Conservation (phyloP, 1,140 invertebrate species). For the Euura lappo region DNA sequence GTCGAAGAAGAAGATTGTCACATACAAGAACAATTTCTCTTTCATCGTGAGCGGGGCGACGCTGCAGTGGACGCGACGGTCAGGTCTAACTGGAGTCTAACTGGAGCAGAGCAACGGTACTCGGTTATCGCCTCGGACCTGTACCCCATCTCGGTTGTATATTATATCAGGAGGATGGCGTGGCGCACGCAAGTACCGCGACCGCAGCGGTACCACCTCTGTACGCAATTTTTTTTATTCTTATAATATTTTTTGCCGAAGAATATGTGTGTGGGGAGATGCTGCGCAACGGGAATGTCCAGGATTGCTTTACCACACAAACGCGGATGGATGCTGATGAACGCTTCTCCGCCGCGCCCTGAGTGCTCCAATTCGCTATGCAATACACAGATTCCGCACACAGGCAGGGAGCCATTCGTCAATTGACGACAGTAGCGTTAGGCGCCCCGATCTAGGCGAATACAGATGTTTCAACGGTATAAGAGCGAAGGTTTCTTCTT, state of each 20-base stretch:
- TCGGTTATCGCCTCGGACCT: slow-evolving; percentile 8
- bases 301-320: neutral
- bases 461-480: neutral
- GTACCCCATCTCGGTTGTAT: slow-evolving; percentile 1
- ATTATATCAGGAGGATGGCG: neutral
- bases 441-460: neutral
- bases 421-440: neutral
- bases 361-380: neutral
- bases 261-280: neutral
- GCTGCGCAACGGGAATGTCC: neutral
- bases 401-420: neutral
- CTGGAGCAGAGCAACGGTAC: slow-evolving; percentile 53
- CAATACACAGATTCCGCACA: neutral
- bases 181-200: neutral
- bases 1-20: neutral
- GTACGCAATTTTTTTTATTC: neutral
- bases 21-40: slow-evolving; percentile 49
- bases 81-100: slow-evolving; percentile 39
- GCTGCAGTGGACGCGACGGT: slow-evolving; percentile 22
- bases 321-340: neutral
- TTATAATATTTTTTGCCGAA: neutral
- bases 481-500: neutral
- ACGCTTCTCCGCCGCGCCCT: neutral
- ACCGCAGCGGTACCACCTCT: neutral
- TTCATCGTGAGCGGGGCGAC: slow-evolving; percentile 37